phyloP scores from a whole-genome alignment of 1,140 invertebrate genomes.

The Potamilus streckersoni region DNA sequence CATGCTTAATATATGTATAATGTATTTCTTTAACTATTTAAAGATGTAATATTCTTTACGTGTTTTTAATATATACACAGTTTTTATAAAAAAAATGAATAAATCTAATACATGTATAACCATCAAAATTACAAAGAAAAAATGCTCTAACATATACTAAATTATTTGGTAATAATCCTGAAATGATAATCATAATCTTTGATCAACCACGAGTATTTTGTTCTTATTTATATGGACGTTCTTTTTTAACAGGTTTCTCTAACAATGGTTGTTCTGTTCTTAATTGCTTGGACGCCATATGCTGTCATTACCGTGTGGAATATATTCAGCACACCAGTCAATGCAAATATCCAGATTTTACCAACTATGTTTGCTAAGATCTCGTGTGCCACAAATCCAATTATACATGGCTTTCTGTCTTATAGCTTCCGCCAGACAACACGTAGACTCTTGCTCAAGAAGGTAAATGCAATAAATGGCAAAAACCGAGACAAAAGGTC shows the following conservation, averaged over 20 bases:
- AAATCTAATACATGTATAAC: too few relatives aligned
- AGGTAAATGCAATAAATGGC: not conserved
- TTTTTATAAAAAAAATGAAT: too few relatives aligned
- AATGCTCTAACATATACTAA: too few relatives aligned
- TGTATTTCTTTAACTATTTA: too few relatives aligned
- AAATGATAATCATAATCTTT: too few relatives aligned
- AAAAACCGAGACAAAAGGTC: not conserved
- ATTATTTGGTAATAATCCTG: too few relatives aligned
- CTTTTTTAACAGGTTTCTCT: not conserved
- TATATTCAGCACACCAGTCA: not conserved
- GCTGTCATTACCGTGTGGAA: conserved; percentile 1
- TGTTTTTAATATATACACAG: too few relatives aligned
- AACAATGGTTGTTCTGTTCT: not conserved
- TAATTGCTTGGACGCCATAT: not conserved
- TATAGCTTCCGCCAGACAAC: not conserved
- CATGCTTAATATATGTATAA: too few relatives aligned
- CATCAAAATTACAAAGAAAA: too few relatives aligned
- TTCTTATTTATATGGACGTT: too few relatives aligned
- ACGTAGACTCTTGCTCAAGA: not conserved
- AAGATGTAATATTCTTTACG: too few relatives aligned
- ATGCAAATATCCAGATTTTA: not conserved
- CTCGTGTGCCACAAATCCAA: not conserved
- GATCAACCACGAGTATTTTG: too few relatives aligned
- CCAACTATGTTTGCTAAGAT: not conserved
- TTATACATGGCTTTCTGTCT: not conserved